phyloP scores from a whole-genome alignment of 2,888 invertebrate genomes.

The Pyrrhosoma nymphula region DNA sequence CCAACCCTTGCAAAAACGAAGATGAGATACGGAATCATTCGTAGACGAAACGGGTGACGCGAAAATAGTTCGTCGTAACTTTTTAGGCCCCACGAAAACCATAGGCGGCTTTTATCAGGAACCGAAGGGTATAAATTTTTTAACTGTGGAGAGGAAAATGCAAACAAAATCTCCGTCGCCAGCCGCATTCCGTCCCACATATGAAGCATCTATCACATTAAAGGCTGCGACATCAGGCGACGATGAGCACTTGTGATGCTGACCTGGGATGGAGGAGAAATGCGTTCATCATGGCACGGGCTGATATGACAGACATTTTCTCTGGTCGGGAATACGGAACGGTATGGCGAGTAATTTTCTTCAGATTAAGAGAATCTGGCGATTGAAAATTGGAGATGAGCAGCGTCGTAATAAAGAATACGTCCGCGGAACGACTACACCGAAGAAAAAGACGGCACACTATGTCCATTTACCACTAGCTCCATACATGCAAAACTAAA shows the following conservation, averaged over 20 bases:
- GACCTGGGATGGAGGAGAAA: background rate
- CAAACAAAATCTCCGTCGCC: background rate
- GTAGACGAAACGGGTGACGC: background rate
- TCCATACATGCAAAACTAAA: no score
- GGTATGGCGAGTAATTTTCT: no score
- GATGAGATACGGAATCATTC: background rate
- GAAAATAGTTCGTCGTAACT: background rate
- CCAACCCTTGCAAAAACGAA: background rate
- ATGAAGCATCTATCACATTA: background rate
- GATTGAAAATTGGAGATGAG: background rate
- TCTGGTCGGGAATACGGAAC: no score
- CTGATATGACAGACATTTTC: no score
- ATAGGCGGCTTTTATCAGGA: background rate
- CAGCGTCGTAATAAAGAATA: no score
- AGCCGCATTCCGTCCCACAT: background rate
- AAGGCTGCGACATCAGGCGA: background rate
- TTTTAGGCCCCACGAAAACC: background rate
- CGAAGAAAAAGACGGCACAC: no score
- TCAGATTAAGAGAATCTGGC: no score
- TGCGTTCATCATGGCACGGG: no score
- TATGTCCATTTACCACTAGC: no score
- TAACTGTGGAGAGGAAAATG: background rate
- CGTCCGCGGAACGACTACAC: no score
- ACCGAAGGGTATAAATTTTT: background rate
- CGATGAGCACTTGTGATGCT: background rate